phyloP scores from a whole-genome alignment of 2,797 vertebrate genomes.

The Ptychobarbus kaznakovi region DNA sequence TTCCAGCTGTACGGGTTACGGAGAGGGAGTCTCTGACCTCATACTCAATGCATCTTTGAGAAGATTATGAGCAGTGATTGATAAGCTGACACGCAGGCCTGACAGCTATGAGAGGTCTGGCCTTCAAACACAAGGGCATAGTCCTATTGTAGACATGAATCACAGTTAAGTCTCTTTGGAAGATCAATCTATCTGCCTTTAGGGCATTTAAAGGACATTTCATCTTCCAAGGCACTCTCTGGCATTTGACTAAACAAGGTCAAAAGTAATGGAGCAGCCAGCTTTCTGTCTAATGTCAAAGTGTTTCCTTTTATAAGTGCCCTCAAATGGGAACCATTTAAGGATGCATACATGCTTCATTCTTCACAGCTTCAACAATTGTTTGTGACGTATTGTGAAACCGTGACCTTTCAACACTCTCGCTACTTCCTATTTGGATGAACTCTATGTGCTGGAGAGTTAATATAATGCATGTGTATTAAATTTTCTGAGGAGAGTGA shows the following conservation, averaged over 20 bases:
- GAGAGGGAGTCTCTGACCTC: slow-evolving; percentile 26
- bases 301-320: slow-evolving; percentile 13
- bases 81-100: slow-evolving; percentile 32
- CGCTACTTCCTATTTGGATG: not conserved
- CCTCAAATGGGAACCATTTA: slow-evolving; percentile 29
- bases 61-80: slow-evolving; percentile 48
- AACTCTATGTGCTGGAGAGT: not conserved
- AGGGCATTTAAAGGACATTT: slow-evolving; percentile 54
- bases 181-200: slow-evolving; percentile 54
- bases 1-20: slow-evolving; percentile 21
- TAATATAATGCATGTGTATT: not conserved
- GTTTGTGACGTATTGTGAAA: slow-evolving; percentile 11
- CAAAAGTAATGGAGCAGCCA: slow-evolving; percentile 44
- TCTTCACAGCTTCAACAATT: not conserved
- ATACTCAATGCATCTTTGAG: slow-evolving; percentile 39
- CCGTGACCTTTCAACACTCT: slow-evolving; percentile 7
- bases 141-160: slow-evolving; percentile 53
- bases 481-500: not conserved
- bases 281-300: slow-evolving; percentile 33
- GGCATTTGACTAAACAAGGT: slow-evolving; percentile 51
- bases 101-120: slow-evolving; percentile 34
- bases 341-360: not conserved
- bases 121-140: slow-evolving; percentile 53
- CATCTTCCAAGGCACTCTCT: slow-evolving; percentile 38
- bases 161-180: slow-evolving; percentile 51